Base-by-base conservation (phyloP, 2,888 invertebrate species). In the Leptinotarsa tumamoca region DNA sequence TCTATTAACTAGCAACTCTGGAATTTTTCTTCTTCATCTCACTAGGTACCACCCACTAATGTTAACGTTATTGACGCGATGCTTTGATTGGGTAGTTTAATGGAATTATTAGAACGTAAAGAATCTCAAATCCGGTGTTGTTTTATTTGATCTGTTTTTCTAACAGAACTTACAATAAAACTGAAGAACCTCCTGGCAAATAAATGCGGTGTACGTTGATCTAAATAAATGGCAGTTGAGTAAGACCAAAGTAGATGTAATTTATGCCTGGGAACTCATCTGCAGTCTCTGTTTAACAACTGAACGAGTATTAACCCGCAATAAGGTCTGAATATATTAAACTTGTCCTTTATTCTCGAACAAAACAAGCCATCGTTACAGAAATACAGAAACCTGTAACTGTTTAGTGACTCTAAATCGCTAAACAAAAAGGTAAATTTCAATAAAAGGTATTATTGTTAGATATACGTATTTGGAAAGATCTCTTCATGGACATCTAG, bases 191-290 rank as follows among this genome's bases (percentile, higher is more conserved):
- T 79, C 73, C 75, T 69, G 72, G 70, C 74, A 75, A 80, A 80
- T 79, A 80, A 79, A 81, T 76, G 74, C 77, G 80, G 71, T 79
- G 77, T 76, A 75, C 75, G 77, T 78, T 77, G 72, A 77, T 72
- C 75, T 76, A 75, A 80, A 82, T 80, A 79, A 80, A 80, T 79
- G 78, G 78, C 80, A 80, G 78, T 76, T 80, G 75, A 79, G 80
- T 76, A 75, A 80, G 78, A 80, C 80, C 76, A 81, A 81, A 81
- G 79, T 77, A 72, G 79, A 76, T 73, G 80, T 82, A 82, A 81
- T 81, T 81, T 81, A 82, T 82, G 82, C 79, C 81, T 82, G 82
- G 81, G 82, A 82, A 82, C 81, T 79, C 79, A 82, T 80, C 80
- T 77, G 77, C 79, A 78, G 81, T 78, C 81, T 79, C 80, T 81